Conservation (phyloP, 2,113 vertebrate genomes). For the Ardeotis arabs region DNA sequence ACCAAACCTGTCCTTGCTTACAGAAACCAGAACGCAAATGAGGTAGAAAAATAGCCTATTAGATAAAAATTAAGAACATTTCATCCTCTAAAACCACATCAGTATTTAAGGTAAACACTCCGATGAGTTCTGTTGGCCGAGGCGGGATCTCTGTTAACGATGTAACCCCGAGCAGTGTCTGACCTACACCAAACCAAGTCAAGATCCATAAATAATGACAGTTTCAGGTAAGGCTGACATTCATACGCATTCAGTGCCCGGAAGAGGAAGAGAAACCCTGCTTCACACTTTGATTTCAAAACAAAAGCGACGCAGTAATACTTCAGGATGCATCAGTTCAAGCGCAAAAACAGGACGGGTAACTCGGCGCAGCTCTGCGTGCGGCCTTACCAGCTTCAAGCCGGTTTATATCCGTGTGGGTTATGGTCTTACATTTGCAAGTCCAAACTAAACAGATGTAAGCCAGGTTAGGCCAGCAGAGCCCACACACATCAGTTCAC, state of each 20-base stretch:
- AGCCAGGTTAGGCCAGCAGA: neutral
- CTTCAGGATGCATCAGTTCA: neutral
- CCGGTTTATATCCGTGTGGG: neutral
- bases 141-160: neutral
- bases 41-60: neutral
- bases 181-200: neutral
- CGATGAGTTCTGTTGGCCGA: neutral
- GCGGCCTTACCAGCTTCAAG: neutral
- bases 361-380: neutral
- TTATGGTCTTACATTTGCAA: neutral
- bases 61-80: neutral
- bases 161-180: neutral
- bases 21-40: neutral
- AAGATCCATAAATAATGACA: neutral
- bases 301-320: neutral
- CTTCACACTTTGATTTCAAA: neutral
- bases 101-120: neutral
- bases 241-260: neutral
- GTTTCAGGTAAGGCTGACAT: neutral
- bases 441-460: neutral
- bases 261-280: neutral
- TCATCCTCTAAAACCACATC: neutral
- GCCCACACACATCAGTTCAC: neutral
- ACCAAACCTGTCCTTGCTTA: neutral
- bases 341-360: rapidly evolving